phyloP scores from a whole-genome alignment of 2,888 invertebrate genomes.

The Chrysomela aeneicollis region DNA sequence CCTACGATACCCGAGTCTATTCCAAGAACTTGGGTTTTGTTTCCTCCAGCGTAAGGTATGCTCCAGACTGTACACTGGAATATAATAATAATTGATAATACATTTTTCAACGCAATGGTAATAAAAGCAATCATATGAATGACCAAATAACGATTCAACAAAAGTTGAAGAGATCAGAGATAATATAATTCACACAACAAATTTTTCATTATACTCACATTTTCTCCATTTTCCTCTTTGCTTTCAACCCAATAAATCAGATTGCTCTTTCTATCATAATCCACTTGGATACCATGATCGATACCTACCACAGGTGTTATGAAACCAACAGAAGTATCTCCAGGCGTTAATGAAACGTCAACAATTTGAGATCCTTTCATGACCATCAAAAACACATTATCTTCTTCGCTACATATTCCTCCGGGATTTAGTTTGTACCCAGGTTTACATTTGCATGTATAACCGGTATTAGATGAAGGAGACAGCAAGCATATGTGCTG shows the following conservation, averaged over 20 bases:
- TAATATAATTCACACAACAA: too few relatives aligned
- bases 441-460: slow-evolving; percentile 90
- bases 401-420: slow-evolving; percentile 83
- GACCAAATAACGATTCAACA: too few relatives aligned
- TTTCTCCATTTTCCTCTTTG: slow-evolving; percentile 78
- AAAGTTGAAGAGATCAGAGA: too few relatives aligned
- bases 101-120: background rate
- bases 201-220: slow-evolving; percentile 57
- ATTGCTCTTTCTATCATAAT: slow-evolving; percentile 88
- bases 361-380: slow-evolving; percentile 90
- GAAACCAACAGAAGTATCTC: slow-evolving; percentile 79
- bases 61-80: slow-evolving; percentile 82
- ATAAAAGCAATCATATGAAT: too few relatives aligned
- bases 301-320: slow-evolving; percentile 89
- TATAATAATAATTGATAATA: background rate
- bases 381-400: slow-evolving; percentile 88
- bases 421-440: slow-evolving; percentile 76
- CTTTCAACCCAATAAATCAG: slow-evolving; percentile 89
- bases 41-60: slow-evolving; percentile 86
- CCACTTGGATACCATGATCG: slow-evolving; percentile 86
- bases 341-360: slow-evolving; percentile 79
- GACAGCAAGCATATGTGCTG: slow-evolving; percentile 93
- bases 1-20: slow-evolving; percentile 87
- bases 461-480: slow-evolving; percentile 74
- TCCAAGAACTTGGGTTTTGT: slow-evolving; percentile 83